Evolutionary conservation across 2,888 invertebrate genomes (phyloP).

Genomic region (Drosophila barbarae): DNA sequence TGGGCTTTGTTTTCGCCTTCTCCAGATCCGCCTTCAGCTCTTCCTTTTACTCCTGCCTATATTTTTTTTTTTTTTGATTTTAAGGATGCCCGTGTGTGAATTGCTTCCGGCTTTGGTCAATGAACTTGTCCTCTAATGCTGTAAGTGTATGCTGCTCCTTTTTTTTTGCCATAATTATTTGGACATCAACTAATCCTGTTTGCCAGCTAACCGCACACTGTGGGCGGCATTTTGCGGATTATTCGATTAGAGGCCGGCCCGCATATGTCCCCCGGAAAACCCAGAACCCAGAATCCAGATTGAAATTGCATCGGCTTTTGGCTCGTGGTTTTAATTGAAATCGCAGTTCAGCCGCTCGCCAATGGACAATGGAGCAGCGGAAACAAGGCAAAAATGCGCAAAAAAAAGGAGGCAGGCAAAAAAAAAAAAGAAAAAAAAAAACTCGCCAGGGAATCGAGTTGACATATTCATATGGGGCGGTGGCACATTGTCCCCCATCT

Average conservation of each 20-base stretch:
- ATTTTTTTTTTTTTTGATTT: neutral
- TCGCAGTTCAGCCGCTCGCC: slow-evolving; percentile 29
- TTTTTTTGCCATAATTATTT: slow-evolving; percentile 5
- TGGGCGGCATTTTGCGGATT: slow-evolving; percentile 6
- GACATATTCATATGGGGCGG: slow-evolving; percentile 38
- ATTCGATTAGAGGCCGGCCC: slow-evolving; percentile 25
- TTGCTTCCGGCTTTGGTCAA: slow-evolving; percentile 39
- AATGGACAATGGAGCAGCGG: slow-evolving; percentile 23
- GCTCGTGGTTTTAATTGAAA: slow-evolving; percentile 53
- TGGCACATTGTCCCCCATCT: neutral
- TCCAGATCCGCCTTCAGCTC: neutral
- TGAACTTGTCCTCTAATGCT: slow-evolving; percentile 16
- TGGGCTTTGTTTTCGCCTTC: slow-evolving; percentile 5
- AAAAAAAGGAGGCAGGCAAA: slow-evolving; percentile 1
- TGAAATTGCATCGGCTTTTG: slow-evolving; percentile 22
- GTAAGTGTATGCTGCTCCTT: neutral
- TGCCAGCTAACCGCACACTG: slow-evolving; percentile 9
- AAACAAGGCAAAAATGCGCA: slow-evolving; percentile 14
- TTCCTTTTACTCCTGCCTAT: neutral
- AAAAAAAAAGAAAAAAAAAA: neutral
- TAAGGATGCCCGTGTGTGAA: slow-evolving; percentile 28
- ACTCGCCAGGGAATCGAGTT: slow-evolving; percentile 51
- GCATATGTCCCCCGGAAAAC: slow-evolving; percentile 15
- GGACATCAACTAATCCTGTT: slow-evolving; percentile 15
- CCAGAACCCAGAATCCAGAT: neutral